Base-by-base conservation (phyloP, 2,797 vertebrate genomes). In the Melanogrammus aeglefinus region DNA sequence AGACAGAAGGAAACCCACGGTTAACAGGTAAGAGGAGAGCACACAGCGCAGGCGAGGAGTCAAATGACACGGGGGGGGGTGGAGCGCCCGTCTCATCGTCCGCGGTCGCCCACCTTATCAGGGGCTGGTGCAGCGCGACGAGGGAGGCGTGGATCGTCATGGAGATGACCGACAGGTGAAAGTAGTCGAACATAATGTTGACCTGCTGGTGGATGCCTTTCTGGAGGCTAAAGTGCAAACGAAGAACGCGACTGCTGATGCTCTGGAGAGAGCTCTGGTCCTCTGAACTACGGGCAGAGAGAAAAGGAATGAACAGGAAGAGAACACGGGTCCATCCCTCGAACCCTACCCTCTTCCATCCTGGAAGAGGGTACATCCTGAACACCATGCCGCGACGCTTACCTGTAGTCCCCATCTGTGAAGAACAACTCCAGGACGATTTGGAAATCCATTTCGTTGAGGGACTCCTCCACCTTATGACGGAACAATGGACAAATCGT, bases 161-260 rank as follows among this genome's bases (percentile, higher is more conserved):
- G 0, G 98, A 98, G 85, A 99, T 93, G 90, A 99, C 98, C 33
- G 97, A 97, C 81, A 99, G 95, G 90, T 99, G 98, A 92, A 99
- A 99, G 91, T 99, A 99, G 94, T 99, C 98, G 91, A 99, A 99
- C 97, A 99, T 99, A 80, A 99, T 95, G 86, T 99, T 99, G 90
- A 97, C 92, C 0, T 99, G 97, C 92, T 99, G 97, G 92, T 99
- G 98, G 94, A 99, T 96, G 92, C 98, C 98, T 92, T 92, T 93
- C 75, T 96, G 95, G 86, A 97, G 95, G 92, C 94, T 98, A 93
- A 98, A 98, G 96, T 99, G 98, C 95, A 99, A 93, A 92, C 95
- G 97, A 86, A 99, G 92, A 36, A 94, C 95, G 86, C 98, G 96
- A 82, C 96, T 97, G 93, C 98, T 99, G 91, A 99, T 99, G 84